Conservation (phyloP, 2,888 invertebrate species). For the Stenodema calcarata region DNA sequence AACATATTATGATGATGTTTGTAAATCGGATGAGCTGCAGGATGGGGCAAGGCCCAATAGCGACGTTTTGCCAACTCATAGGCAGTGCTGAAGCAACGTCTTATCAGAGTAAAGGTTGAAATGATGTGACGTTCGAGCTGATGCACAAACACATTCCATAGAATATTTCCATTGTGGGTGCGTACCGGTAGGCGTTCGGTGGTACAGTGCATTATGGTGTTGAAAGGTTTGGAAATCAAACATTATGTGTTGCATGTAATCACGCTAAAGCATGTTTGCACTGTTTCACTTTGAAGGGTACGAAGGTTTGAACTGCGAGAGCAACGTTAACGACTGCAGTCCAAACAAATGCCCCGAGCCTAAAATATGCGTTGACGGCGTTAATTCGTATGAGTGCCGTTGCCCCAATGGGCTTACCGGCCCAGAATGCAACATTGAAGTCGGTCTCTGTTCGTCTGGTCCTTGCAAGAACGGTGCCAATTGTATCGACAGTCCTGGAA, state of each 20-base stretch:
- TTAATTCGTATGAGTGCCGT: slow-evolving; percentile 68
- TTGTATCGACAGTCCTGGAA: slow-evolving; percentile 69
- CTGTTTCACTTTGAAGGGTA: slow-evolving; percentile 63
- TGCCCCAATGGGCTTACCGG: slow-evolving; percentile 69
- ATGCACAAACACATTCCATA: no score
- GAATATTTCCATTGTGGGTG: no score
- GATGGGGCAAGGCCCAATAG: no score
- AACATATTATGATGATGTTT: no score
- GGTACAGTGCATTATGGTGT: neutral
- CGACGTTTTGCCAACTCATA: no score
- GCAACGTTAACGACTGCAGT: slow-evolving; percentile 72
- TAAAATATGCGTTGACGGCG: slow-evolving; percentile 66
- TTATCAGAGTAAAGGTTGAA: no score
- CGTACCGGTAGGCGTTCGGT: no score
- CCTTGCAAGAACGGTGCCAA: slow-evolving; percentile 77
- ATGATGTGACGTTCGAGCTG: no score
- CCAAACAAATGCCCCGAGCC: slow-evolving; percentile 64
- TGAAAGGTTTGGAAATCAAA: neutral
- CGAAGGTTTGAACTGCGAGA: slow-evolving; percentile 71
- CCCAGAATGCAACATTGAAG: slow-evolving; percentile 65
- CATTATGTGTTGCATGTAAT: neutral
- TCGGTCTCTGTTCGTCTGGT: slow-evolving; percentile 59
- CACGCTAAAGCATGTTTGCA: slow-evolving; percentile 2
- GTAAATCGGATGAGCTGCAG: no score
- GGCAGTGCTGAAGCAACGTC: no score